These are phyloP conservation scores for Sinella curviseta DNA, from an alignment of 1,140 invertebrate genomes.

Conservation along the genomic window DNA sequence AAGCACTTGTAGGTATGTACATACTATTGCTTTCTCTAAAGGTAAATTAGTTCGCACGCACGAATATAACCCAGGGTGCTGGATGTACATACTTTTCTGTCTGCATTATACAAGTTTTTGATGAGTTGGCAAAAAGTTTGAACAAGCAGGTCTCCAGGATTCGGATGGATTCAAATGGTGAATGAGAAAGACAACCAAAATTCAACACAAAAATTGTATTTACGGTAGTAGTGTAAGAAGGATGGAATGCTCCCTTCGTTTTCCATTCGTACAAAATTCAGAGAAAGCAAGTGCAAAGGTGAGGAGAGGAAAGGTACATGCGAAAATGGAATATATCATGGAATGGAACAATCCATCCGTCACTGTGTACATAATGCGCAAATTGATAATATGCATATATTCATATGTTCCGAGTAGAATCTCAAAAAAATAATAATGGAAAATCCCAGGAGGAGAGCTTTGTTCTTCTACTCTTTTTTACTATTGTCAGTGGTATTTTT, in stretches of 20 bases:
- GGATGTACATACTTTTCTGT: neutral
- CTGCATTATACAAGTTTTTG: conserved; percentile 8
- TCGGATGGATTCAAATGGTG: neutral
- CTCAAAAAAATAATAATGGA: neutral
- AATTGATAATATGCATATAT: neutral
- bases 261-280: too few relatives aligned
- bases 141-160: neutral
- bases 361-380: too few relatives aligned
- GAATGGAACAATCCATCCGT: too few relatives aligned
- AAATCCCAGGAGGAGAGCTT: neutral
- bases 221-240: neutral
- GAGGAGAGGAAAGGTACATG: too few relatives aligned
- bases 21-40: too few relatives aligned
- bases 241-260: too few relatives aligned
- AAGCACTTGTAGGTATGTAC: too few relatives aligned
- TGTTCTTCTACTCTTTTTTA: neutral
- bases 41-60: too few relatives aligned
- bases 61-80: too few relatives aligned
- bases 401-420: neutral
- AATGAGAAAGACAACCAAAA: neutral
- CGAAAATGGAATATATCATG: too few relatives aligned
- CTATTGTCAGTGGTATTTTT: neutral
- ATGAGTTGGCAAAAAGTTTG: conserved; percentile 9
- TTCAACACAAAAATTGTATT: neutral
- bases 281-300: too few relatives aligned